These are phyloP conservation scores for Myripristis jacobus DNA, from an alignment of 2,797 vertebrate species.

Conservation along the genomic window DNA sequence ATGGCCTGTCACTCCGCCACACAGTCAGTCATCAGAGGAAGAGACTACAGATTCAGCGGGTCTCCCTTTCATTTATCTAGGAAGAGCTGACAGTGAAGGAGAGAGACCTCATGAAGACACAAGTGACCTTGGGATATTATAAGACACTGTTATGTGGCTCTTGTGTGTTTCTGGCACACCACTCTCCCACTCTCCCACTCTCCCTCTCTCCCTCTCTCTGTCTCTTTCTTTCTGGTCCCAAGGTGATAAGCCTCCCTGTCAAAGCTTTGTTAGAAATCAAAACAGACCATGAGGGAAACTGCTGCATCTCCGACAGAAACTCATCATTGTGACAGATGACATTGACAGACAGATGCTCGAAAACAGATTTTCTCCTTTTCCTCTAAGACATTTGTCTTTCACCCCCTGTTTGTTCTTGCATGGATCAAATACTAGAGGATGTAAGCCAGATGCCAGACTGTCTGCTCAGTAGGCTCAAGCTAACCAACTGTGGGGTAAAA, in stretches of 20 bases:
- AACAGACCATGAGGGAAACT: constrained; percentile 39
- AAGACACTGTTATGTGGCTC: constrained; percentile 33
- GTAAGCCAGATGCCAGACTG: constrained; percentile 74
- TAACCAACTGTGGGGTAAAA: constrained; percentile 50
- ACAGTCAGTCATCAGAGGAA: constrained; percentile 67
- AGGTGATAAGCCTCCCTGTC: constrained; percentile 34
- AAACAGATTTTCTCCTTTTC: constrained; percentile 70
- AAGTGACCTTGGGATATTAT: constrained; percentile 78
- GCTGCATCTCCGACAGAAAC: constrained; percentile 63
- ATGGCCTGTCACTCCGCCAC: constrained; percentile 73
- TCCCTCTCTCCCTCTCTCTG: constrained; percentile 7
- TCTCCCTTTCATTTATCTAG: constrained; percentile 73
- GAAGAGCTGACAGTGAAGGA: constrained; percentile 70
- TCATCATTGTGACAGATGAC: constrained; percentile 70
- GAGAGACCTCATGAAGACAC: constrained; percentile 73
- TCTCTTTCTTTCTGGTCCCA: constrained; percentile 2
- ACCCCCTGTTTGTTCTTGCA: constrained; percentile 71
- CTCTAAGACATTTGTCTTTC: constrained; percentile 70
- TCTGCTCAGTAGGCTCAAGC: constrained; percentile 67
- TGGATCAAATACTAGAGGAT: constrained; percentile 75
- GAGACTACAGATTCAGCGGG: constrained; percentile 71
- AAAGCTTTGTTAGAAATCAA: constrained; percentile 69
- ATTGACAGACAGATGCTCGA: constrained; percentile 72
- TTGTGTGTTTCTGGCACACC: constrained; percentile 44
- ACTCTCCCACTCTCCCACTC: not conserved